phyloP scores from a whole-genome alignment of 2,888 invertebrate genomes.

The Aphodius granarius region DNA sequence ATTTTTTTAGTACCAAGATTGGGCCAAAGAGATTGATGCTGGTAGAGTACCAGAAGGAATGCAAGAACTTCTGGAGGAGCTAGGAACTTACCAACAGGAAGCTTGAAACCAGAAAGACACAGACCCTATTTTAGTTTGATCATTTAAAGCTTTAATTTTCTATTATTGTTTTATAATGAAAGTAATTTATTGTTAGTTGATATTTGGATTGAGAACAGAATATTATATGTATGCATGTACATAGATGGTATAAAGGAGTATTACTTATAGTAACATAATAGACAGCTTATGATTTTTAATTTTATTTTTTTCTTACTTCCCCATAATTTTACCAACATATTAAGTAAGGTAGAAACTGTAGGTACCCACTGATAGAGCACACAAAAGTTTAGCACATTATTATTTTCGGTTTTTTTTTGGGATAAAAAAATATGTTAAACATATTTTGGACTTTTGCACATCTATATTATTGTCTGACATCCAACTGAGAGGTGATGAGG shows the following conservation, averaged over 20 bases:
- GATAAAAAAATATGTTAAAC: too few species aligned
- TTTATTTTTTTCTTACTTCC: not conserved
- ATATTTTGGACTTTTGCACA: too few species aligned
- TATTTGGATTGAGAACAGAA: not conserved
- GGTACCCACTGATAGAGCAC: too few species aligned
- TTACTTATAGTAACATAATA: not conserved
- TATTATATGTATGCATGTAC: conserved; percentile 3
- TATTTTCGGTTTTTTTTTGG: too few species aligned
- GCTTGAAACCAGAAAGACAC: conserved; percentile 18
- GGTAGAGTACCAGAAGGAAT: conserved; percentile 80
- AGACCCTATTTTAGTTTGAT: not conserved
- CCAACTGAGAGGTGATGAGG: too few species aligned
- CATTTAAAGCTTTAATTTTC: not conserved
- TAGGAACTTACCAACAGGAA: conserved; percentile 73
- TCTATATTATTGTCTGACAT: too few species aligned
- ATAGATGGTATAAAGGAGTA: not conserved
- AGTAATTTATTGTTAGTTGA: not conserved
- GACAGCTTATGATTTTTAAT: not conserved
- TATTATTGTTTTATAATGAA: not conserved
- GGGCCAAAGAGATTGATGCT: conserved; percentile 80
- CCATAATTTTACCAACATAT: not conserved
- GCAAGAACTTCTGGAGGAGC: conserved; percentile 73
- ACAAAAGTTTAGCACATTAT: too few species aligned
- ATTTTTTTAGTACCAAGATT: conserved; percentile 69
- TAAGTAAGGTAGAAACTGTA: not conserved